Percentiles rank a stretch among this genome's conserved stretches.
These are phyloP conservation scores for Pholis gunnellus DNA, from an alignment of 2,113 vertebrate genomes.

Conservation along the genomic window DNA sequence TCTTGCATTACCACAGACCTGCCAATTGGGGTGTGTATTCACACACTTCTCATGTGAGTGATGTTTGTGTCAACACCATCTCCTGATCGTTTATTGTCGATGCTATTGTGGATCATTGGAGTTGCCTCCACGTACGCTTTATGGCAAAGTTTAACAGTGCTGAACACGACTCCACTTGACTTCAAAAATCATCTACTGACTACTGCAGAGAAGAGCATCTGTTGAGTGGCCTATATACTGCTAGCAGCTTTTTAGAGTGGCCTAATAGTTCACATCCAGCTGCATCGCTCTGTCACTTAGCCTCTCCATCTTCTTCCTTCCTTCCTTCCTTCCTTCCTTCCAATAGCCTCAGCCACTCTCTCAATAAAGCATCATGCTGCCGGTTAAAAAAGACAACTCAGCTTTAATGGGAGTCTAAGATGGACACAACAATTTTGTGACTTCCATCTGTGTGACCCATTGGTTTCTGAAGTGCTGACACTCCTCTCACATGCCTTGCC, in stretches of 20 bases:
- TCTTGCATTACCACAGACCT: not conserved
- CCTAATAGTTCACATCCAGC: slow-evolving; percentile 57
- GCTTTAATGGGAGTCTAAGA: slow-evolving; percentile 22
- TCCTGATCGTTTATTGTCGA: not conserved
- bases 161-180: slow-evolving; percentile 22
- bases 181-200: slow-evolving; percentile 34
- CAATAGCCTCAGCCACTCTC: slow-evolving; percentile 37
- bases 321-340: slow-evolving; percentile 6
- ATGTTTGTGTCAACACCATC: not conserved
- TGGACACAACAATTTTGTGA: slow-evolving; percentile 6
- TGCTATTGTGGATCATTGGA: not conserved
- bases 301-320: slow-evolving; percentile 46
- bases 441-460: slow-evolving; percentile 14
- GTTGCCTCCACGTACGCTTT: not conserved
- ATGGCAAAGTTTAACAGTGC: slow-evolving; percentile 38
- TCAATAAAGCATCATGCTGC: slow-evolving; percentile 49
- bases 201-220: slow-evolving; percentile 24
- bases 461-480: slow-evolving; percentile 50
- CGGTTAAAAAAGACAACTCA: slow-evolving; percentile 45
- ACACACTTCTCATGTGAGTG: not conserved
- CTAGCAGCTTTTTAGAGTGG: slow-evolving; percentile 41
- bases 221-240: slow-evolving; percentile 47
- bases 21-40: not conserved
- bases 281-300: slow-evolving; percentile 60
- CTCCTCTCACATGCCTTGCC: slow-evolving; percentile 41